phyloP scores from a whole-genome alignment of 2,888 invertebrate species.

The Heliconius aoede region DNA sequence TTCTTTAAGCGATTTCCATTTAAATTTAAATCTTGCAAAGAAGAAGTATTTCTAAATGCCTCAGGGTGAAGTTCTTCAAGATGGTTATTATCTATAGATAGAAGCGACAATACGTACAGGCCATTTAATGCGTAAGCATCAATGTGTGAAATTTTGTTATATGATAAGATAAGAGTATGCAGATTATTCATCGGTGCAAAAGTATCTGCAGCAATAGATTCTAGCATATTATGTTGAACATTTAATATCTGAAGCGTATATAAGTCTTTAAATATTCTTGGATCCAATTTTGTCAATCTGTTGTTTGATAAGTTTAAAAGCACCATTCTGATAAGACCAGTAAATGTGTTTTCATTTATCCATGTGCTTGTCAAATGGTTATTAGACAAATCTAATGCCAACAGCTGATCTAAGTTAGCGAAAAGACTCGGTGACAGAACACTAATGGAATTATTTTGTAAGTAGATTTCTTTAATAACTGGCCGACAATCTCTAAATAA shows the following conservation, averaged over 20 bases:
- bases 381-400: conserved; percentile 91
- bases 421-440: conserved; percentile 93
- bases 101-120: conserved; percentile 91
- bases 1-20: conserved; percentile 92
- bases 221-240: conserved; percentile 92
- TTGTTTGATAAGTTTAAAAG: conserved; percentile 94
- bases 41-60: conserved; percentile 95
- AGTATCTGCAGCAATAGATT: conserved; percentile 92
- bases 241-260: conserved; percentile 94
- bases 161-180: conserved; percentile 93
- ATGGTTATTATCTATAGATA: conserved; percentile 93
- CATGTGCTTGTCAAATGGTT: conserved; percentile 94
- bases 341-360: conserved; percentile 93
- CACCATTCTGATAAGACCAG: conserved; percentile 94
- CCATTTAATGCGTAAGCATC: conserved; percentile 95
- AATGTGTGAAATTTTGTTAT: conserved; percentile 92
- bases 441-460: conserved; percentile 95
- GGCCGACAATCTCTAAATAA: conserved; percentile 91
- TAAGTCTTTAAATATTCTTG: conserved; percentile 92
- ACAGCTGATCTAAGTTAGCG: conserved; percentile 91
- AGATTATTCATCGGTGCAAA: conserved; percentile 96
- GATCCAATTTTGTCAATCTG: conserved; percentile 90
- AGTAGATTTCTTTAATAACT: conserved; percentile 93
- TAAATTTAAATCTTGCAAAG: conserved; percentile 94
- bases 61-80: conserved; percentile 93